Conservation (phyloP, 2,797 vertebrate genomes). For the Coccyzus lansbergi region DNA sequence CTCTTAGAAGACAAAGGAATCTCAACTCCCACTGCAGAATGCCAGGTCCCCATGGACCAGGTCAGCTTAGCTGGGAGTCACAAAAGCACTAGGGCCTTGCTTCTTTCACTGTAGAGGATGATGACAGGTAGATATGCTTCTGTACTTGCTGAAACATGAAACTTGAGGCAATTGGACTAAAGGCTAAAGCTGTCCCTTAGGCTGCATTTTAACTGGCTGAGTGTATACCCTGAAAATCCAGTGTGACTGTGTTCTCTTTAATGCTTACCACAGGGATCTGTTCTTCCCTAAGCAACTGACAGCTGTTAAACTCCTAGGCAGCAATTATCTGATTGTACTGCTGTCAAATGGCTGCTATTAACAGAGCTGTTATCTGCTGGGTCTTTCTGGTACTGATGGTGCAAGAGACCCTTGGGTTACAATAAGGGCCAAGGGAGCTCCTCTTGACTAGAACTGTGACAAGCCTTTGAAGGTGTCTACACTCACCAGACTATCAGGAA, state of each 20-base stretch:
- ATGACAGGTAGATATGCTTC: background rate
- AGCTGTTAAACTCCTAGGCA: background rate
- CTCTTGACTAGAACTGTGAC: background rate
- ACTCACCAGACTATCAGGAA: background rate
- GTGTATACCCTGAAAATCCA: background rate
- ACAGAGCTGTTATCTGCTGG: background rate
- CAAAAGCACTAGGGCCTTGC: background rate
- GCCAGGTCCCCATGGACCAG: rapidly evolving
- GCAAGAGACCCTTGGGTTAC: background rate
- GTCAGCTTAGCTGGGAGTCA: background rate
- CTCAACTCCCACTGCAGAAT: background rate
- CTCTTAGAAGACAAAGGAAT: background rate
- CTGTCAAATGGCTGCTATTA: background rate
- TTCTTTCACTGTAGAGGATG: background rate
- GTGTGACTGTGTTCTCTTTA: background rate
- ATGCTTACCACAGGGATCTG: background rate
- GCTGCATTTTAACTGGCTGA: background rate
- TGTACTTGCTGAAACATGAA: background rate
- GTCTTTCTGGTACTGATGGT: background rate
- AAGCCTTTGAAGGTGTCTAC: background rate
- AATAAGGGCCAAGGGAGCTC: background rate
- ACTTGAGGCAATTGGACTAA: background rate
- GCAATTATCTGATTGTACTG: background rate
- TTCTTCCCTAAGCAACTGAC: background rate
- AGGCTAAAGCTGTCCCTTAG: background rate